Evolutionary conservation across 2,113 vertebrate species (phyloP).

Genomic region (Scytalopus superciliaris): DNA sequence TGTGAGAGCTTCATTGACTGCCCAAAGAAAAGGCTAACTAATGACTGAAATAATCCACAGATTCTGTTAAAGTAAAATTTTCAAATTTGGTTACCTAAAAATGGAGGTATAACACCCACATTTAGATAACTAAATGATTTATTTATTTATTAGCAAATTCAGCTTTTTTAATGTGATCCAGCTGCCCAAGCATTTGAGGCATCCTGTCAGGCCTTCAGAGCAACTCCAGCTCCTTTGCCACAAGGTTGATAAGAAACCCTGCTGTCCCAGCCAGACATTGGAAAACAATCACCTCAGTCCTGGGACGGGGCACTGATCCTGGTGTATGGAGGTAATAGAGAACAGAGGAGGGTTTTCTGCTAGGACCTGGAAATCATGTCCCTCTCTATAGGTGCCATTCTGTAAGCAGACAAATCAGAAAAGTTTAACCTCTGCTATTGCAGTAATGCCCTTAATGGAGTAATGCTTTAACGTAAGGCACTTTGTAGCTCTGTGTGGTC

Average conservation of each 20-base stretch:
- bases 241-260: background rate
- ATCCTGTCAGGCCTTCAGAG: background rate
- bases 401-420: background rate
- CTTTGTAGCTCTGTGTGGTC: background rate
- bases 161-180: background rate
- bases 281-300: background rate
- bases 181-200: background rate
- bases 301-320: background rate
- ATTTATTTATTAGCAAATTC: background rate
- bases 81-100: background rate
- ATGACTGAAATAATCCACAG: background rate
- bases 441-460: background rate
- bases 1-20: background rate
- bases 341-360: background rate
- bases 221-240: background rate
- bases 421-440: background rate
- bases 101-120: background rate
- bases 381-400: background rate
- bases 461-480: slow-evolving; percentile 18
- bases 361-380: background rate
- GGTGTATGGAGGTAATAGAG: background rate
- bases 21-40: background rate
- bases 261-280: background rate
- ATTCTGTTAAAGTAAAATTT: background rate
- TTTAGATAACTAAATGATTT: background rate